Percentiles rank a stretch among this genome's conserved stretches.
Conservation (phyloP, 2,113 vertebrate genomes). For the Platysteira castanea region DNA sequence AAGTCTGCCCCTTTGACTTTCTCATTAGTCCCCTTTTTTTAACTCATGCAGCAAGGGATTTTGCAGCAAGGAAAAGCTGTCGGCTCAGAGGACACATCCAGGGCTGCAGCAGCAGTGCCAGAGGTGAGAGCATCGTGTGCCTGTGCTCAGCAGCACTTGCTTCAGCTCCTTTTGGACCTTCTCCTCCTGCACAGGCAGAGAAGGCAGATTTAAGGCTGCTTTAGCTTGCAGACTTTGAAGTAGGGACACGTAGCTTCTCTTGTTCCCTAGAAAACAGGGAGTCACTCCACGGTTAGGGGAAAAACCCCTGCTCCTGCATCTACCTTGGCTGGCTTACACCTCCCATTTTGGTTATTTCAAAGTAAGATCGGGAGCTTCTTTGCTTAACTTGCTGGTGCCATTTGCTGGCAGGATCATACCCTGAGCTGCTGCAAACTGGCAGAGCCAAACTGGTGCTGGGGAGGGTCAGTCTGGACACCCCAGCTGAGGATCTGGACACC, state of each 20-base stretch:
- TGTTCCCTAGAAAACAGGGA: not conserved
- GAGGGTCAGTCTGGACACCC: not conserved
- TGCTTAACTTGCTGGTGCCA: not conserved
- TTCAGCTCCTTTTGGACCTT: not conserved
- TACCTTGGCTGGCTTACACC: not conserved
- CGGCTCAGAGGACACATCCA: not conserved
- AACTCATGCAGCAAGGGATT: not conserved
- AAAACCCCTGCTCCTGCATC: not conserved
- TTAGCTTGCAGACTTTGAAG: not conserved
- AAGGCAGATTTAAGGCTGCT: not conserved
- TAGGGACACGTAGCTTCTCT: fast-evolving
- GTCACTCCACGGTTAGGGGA: not conserved
- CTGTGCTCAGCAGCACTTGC: no score
- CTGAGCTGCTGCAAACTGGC: not conserved
- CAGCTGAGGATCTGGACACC: not conserved
- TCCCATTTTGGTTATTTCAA: fast-evolving
- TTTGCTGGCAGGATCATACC: not conserved
- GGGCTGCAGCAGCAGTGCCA: not conserved
- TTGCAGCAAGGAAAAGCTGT: not conserved
- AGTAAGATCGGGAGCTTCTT: not conserved
- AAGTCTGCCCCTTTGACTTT: not conserved
- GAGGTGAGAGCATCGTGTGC: not conserved
- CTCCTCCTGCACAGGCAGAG: not conserved
- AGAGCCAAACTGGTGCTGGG: fast-evolving
- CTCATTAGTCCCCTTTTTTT: not conserved